Conservation (phyloP, 1,140 invertebrate species). For the Zaprionus gabonicus region DNA sequence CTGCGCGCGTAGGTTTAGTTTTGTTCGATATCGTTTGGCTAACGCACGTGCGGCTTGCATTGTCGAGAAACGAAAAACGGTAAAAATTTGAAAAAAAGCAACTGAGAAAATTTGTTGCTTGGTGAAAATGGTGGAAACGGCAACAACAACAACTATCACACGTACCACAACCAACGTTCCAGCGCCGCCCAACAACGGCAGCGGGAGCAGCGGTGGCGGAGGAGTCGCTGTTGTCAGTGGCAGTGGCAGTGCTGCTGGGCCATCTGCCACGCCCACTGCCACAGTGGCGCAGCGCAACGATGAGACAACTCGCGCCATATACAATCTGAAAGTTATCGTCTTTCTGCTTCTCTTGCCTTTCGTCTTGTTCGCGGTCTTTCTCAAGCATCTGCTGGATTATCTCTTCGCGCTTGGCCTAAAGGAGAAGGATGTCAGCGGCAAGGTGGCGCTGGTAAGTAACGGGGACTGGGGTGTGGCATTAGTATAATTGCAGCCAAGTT, state of each 20-base stretch:
- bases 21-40: conserved; percentile 34
- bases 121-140: conserved; percentile 74
- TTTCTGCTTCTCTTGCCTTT: conserved; percentile 69
- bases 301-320: conserved; percentile 72
- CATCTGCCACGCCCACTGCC: conserved; percentile 50
- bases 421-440: conserved; percentile 80
- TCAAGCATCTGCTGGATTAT: conserved; percentile 79
- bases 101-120: conserved; percentile 24
- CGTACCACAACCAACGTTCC: conserved; percentile 50
- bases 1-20: conserved; percentile 38
- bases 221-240: background rate
- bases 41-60: conserved; percentile 34
- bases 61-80: background rate
- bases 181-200: conserved; percentile 14
- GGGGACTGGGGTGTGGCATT: conserved; percentile 7
- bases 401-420: conserved; percentile 70
- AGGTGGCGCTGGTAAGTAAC: conserved; percentile 77
- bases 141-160: conserved; percentile 75
- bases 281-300: conserved; percentile 64
- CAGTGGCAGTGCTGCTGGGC: conserved; percentile 37
- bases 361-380: conserved; percentile 68
- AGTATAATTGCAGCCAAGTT: background rate
- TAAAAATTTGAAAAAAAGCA: conserved; percentile 20
- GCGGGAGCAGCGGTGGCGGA: conserved; percentile 44
- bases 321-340: conserved; percentile 72